Evolutionary conservation across 2,888 invertebrate genomes (phyloP), one percentile per base, ranked within the genome.

Genomic region (Laspeyria flexula): DNA sequence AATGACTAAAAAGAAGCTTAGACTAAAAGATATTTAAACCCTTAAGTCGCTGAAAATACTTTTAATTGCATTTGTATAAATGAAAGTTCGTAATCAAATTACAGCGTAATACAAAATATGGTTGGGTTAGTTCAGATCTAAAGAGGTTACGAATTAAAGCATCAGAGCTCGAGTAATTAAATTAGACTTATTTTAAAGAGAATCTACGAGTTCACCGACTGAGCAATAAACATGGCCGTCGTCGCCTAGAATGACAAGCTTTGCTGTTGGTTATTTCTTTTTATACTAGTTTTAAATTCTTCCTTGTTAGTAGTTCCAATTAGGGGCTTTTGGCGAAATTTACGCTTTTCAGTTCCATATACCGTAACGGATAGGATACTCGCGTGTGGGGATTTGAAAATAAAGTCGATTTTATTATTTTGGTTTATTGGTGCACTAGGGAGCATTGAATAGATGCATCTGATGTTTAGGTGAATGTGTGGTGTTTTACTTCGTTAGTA

Each of bases 121-220:
- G 45, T 45, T 33, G 30, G 27, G 6, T 43, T 37, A 37, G 47
- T 44, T 52, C 37, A 44, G 42, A 48, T 51, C 47, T 54, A 52
- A 70, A 62, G 55, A 60, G 60, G 63, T 70, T 55, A 60, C 49
- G 47, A 61, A 65, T 57, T 64, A 51, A 69, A 65, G 55, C 55
- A 69, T 55, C 65, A 61, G 70, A 65, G 57, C 73, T 65, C 43
- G 55, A 62, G 64, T 77, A 79, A 76, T 79, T 72, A 71, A 75
- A 77, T 74, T 65, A 71, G 63, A 64, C 67, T 67, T 63, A 65
- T 71, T 75, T 72, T 71, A 75, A 77, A 72, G 65, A 61, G 65
- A 73, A 76, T 76, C 74, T 72, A 75, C 68, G 66, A 70, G 59
- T 62, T 54, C 61, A 60, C 65, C 60, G 55, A 59, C 62, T 52